phyloP scores from a whole-genome alignment of 2,113 vertebrate species.

The Jacana jacana region DNA sequence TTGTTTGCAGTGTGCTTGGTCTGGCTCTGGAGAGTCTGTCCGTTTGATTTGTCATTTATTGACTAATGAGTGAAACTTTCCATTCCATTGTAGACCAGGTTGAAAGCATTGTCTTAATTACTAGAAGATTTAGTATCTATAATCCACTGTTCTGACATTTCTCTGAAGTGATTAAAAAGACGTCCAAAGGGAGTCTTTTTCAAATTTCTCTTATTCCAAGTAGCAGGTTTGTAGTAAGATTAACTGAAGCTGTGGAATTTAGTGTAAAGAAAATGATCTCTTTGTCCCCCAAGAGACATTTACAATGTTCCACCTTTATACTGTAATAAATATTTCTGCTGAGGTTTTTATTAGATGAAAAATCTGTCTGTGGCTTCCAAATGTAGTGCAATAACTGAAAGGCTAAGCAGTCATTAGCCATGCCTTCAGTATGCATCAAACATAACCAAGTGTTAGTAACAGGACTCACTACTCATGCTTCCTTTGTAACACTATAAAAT shows the following conservation, averaged over 20 bases:
- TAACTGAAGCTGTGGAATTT: not conserved
- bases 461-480: not conserved
- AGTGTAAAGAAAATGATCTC: not conserved
- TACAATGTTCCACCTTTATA: not conserved
- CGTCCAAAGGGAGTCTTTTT: not conserved
- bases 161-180: not conserved
- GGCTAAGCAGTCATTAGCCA: not conserved
- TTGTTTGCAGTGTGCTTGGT: not conserved
- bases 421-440: not conserved
- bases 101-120: not conserved
- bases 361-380: not conserved
- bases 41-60: not conserved
- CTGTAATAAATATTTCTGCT: not conserved
- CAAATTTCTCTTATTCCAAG: not conserved
- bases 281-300: too few species aligned
- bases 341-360: not conserved
- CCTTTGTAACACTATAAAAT: not conserved
- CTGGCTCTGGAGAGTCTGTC: not conserved
- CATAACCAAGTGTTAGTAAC: not conserved
- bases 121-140: not conserved
- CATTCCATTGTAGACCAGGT: not conserved
- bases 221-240: not conserved
- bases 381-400: not conserved
- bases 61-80: not conserved
- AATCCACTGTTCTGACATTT: not conserved